Base-by-base conservation (phyloP, 2,797 vertebrate species). In the Eurystomus glaucurus region DNA sequence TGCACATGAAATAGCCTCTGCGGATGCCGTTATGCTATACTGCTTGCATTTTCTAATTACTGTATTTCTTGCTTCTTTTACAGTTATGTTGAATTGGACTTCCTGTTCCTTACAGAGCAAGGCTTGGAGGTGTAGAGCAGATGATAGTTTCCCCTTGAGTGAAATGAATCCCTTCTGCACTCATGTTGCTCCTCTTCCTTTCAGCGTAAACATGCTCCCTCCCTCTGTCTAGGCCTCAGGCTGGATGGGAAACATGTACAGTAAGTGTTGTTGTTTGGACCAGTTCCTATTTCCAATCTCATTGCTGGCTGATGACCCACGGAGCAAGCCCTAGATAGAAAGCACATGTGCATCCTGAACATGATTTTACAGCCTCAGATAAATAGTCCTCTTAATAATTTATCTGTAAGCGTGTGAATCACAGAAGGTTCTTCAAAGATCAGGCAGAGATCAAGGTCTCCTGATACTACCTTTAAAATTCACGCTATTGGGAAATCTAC, bases 201-300 rank as follows among this genome's bases (percentile, higher is more conserved):
- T 79, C 76, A 37, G 4, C 64, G 31, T 78, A 88, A 91, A 82
- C 75, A 88, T 16, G 16, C 41, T 43, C 45, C 8, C 74, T 95
- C 81, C 41, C 77, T 82, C 61, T 71, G 11, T 60, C 52, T 17
- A 76, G 65, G 79, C 45, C 76, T 95, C 92, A 68, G 84, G 61
- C 52, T 78, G 79, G 82, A 84, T 90, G 85, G 83, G 77, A 94
- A 95, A 85, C 35, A 31, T 91, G 14, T 60, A 70, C 66, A 77
- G 85, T 39, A 71, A 83, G 43, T 45, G 57, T 14, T 96, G 55
- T 57, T 93, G 37, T 92, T 88, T 94, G 96, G 92, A 95, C 43
- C 15, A 1, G 28, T 71, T 91, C 90, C 66, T 94, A 45, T 69
- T 93, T 97, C 71, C 18, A 22, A 12, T 69, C 79, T 81, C 80